phyloP scores from a whole-genome alignment of 2,888 invertebrate genomes.

The Elegia similella region DNA sequence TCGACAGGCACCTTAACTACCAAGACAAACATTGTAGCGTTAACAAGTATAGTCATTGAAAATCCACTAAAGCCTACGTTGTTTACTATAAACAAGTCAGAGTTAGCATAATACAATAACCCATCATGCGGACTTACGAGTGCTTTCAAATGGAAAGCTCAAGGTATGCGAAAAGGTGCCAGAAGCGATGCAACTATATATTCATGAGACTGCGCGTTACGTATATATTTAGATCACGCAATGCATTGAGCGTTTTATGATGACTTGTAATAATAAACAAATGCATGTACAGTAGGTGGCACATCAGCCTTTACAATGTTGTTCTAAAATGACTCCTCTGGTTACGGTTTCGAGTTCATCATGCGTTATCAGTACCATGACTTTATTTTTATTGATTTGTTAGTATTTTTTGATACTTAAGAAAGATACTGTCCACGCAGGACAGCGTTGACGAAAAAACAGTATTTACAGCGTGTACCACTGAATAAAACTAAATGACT shows the following conservation, averaged over 20 bases:
- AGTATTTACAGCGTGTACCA: too few relatives aligned
- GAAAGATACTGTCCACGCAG: too few relatives aligned
- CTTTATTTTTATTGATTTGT: too few relatives aligned
- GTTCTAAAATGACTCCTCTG: too few relatives aligned
- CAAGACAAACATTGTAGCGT: neutral
- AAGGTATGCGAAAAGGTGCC: conserved; percentile 50
- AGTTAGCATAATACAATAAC: conserved; percentile 58
- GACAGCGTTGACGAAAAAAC: too few relatives aligned
- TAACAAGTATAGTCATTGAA: neutral
- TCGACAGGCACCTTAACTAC: neutral
- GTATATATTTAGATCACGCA: conserved; percentile 28
- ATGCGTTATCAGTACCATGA: too few relatives aligned
- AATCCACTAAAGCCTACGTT: conserved; percentile 29
- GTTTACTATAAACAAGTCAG: conserved; percentile 45
- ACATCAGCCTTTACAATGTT: too few relatives aligned
- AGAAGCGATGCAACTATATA: conserved; percentile 65
- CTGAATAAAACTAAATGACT: too few relatives aligned
- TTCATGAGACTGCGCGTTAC: conserved; percentile 60
- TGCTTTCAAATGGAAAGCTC: conserved; percentile 45
- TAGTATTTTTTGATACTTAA: too few relatives aligned
- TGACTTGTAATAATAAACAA: neutral
- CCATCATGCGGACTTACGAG: conserved; percentile 47
- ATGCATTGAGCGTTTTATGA: conserved; percentile 15
- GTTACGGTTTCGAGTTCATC: too few relatives aligned
- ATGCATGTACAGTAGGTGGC: neutral